Evolutionary conservation across 2,888 invertebrate species (phyloP).

Genomic region (Eretmocerus hayati): DNA sequence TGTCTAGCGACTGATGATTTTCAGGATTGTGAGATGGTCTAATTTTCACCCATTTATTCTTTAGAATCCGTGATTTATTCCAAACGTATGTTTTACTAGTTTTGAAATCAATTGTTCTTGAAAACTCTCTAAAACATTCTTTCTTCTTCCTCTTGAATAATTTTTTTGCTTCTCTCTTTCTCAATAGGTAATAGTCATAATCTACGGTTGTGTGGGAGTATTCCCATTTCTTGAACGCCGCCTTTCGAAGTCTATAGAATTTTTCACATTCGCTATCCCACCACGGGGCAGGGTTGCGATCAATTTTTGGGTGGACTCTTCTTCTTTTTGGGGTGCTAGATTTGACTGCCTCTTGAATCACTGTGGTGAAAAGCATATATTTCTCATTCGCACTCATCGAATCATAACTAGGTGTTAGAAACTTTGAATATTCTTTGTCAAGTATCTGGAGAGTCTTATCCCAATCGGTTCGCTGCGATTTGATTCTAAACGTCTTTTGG

Average conservation of each 20-base stretch:
- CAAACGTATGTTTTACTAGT: neutral
- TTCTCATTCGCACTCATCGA: slow-evolving; percentile 9
- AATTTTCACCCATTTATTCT: slow-evolving; percentile 1
- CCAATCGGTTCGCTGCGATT: neutral
- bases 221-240: slow-evolving; percentile 17
- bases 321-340: slow-evolving; percentile 10
- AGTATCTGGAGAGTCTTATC: neutral
- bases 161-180: slow-evolving; percentile 6
- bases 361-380: slow-evolving; percentile 10
- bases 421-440: neutral
- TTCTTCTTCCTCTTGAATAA: slow-evolving; percentile 8
- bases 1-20: neutral
- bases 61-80: neutral
- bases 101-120: neutral
- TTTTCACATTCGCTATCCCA: slow-evolving; percentile 17
- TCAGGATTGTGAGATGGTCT: neutral
- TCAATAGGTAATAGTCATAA: slow-evolving; percentile 11
- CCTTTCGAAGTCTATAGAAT: slow-evolving; percentile 7
- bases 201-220: slow-evolving; percentile 2
- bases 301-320: slow-evolving; percentile 6
- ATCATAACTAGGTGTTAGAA: neutral
- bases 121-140: neutral
- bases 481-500: neutral
- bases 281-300: slow-evolving; percentile 6
- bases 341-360: slow-evolving; percentile 3